Evolutionary conservation across 2,113 vertebrate genomes (phyloP), one percentile per base, ranked within the genome.

Genomic region (Macquaria australasica): DNA sequence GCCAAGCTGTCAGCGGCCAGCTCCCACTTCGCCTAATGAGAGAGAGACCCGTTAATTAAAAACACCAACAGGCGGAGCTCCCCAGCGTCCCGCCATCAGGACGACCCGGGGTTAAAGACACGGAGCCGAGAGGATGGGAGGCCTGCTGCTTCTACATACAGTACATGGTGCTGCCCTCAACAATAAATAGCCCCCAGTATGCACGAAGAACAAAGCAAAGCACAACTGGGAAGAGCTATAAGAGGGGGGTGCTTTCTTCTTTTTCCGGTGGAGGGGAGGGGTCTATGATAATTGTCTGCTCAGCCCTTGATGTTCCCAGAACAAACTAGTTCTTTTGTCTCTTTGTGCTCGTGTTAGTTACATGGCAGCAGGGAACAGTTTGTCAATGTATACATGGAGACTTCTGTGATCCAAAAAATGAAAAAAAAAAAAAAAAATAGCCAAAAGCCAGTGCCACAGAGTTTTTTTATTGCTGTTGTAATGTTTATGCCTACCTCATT

Each of bases 1-100:
- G 92, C 91, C 82, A 83, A 93, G 93, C 93, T 95, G 94, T 94
- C 93, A 93, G 81, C 55, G 74, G 91, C 89, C 87, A 86, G 89
- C 90, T 93, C 90, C 89, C 92, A 92, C 91, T 95, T 71, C 60
- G 28, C 90, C 87, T 95, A 95, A 95, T 93, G 93, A 95, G 93
- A 84, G 87, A 92, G 87, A 88, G 84, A 79, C 90, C 79, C 69
- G 83, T 93, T 95, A 95, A 95, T 95, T 95, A 94, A 94, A 94
- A 95, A 92, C 94, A 94, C 87, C 92, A 93, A 93, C 93, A 92
- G 91, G 90, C 87, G 55, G 87, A 88, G 85, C 92, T 92, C 92
- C 93, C 94, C 85, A 63, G 91, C 51, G 91, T 74, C 90, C 86
- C 82, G 87, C 89, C 91, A 90, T 91, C 91, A 87, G 87, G 73